Percentiles rank a stretch among this genome's conserved stretches.
phyloP scores from a whole-genome alignment of 2,113 vertebrate species.

The Platichthys flesus region DNA sequence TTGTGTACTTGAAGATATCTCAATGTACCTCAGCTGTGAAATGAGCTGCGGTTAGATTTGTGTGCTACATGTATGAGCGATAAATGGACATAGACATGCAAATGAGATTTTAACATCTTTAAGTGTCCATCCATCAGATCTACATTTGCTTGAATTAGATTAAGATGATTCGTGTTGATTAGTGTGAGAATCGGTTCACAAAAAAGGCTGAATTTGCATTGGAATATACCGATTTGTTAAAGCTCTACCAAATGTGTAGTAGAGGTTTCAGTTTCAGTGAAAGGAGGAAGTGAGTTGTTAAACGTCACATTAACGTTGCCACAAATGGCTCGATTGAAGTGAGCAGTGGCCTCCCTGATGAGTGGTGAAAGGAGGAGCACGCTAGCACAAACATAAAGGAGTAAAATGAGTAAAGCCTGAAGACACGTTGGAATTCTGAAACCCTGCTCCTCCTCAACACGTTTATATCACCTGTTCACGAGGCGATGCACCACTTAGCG shows the following conservation, averaged over 20 bases:
- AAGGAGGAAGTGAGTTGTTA: neutral
- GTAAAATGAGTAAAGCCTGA: neutral
- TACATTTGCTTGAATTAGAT: neutral
- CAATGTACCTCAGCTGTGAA: neutral
- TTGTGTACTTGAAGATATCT: neutral
- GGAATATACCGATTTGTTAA: neutral
- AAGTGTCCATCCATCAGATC: no score
- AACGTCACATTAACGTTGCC: neutral
- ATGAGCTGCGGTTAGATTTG: neutral
- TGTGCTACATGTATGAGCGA: no score
- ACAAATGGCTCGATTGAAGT: slow-evolving; percentile 12
- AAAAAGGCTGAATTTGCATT: neutral
- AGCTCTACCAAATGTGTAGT: no score
- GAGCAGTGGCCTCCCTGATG: neutral
- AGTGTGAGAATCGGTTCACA: neutral
- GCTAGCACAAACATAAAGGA: neutral
- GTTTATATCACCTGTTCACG: neutral
- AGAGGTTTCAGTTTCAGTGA: neutral
- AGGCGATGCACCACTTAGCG: neutral
- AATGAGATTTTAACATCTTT: no score
- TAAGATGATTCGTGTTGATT: neutral
- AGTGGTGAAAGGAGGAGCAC: neutral
- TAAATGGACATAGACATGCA: no score
- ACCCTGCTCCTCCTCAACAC: neutral
- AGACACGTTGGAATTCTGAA: neutral